These are phyloP conservation scores for Lordiphosa andalusiaca DNA, from an alignment of 2,888 invertebrate genomes.

Conservation along the genomic window DNA sequence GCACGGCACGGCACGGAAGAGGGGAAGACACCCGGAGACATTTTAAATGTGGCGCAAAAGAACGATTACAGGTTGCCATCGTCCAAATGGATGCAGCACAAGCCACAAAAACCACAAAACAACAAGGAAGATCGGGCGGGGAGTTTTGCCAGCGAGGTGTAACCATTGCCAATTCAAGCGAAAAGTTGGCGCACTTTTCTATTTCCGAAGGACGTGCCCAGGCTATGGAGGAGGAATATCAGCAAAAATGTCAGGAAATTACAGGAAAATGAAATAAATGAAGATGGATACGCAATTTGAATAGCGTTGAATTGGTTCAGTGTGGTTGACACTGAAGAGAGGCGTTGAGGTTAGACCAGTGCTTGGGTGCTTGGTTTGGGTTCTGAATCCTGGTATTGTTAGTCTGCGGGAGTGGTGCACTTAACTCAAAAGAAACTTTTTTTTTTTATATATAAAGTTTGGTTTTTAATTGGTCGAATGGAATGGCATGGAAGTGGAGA, in stretches of 20 bases:
- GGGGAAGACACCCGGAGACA: constrained; percentile 62
- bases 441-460: constrained; percentile 14
- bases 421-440: constrained; percentile 35
- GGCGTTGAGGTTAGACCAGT: neutral
- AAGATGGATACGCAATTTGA: constrained; percentile 75
- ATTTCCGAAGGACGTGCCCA: constrained; percentile 64
- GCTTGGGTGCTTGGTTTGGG: neutral
- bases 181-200: constrained; percentile 74
- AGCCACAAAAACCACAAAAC: constrained; percentile 3
- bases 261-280: constrained; percentile 75
- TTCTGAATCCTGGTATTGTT: too few species aligned
- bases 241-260: constrained; percentile 71
- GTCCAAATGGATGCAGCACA: neutral
- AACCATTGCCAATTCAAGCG: constrained; percentile 68
- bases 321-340: constrained; percentile 44
- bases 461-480: constrained; percentile 29
- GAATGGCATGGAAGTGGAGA: constrained; percentile 6
- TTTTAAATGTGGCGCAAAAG: constrained; percentile 73
- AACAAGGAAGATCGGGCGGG: constrained; percentile 5
- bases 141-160: constrained; percentile 41
- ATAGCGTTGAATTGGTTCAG: constrained; percentile 63
- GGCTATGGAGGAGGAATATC: constrained; percentile 33
- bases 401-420: constrained; percentile 13
- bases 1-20: constrained; percentile 24
- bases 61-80: constrained; percentile 66